Conservation (phyloP, 1,140 invertebrate species). For the Saccostrea echinata region DNA sequence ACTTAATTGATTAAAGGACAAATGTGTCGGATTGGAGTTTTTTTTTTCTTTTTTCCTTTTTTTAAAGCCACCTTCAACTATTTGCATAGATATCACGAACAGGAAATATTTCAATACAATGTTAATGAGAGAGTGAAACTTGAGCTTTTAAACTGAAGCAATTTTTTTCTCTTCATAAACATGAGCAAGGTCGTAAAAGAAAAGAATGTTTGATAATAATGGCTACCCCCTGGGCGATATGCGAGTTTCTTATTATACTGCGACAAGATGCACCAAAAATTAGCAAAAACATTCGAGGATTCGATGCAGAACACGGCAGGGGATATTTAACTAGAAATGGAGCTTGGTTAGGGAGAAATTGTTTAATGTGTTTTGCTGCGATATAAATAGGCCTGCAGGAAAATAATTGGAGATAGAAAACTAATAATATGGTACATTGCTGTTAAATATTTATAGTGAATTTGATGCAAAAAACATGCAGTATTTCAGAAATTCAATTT, state of each 20-base stretch:
- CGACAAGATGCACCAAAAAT: neutral
- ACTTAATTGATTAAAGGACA: constrained; percentile 9
- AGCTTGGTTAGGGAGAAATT: neutral
- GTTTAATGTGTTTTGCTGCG: neutral
- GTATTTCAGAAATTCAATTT: neutral
- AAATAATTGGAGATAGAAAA: neutral
- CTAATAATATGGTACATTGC: constrained; percentile 8
- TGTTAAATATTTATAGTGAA: neutral
- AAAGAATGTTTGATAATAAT: neutral
- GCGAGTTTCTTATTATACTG: neutral
- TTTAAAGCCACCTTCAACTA: neutral
- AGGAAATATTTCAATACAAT: neutral
- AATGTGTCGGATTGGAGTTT: neutral
- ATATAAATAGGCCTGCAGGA: neutral
- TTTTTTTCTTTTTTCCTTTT: neutral
- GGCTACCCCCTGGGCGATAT: neutral
- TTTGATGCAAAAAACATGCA: neutral
- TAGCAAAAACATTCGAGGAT: neutral
- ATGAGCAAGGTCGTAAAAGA: neutral
- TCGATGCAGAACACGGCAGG: neutral
- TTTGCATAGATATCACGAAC: neutral
- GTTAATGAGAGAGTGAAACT: neutral
- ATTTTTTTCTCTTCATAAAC: neutral
- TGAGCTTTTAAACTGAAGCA: neutral
- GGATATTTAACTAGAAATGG: neutral